Conservation (phyloP, 2,888 invertebrate genomes). For the Callinectes sapidus region DNA sequence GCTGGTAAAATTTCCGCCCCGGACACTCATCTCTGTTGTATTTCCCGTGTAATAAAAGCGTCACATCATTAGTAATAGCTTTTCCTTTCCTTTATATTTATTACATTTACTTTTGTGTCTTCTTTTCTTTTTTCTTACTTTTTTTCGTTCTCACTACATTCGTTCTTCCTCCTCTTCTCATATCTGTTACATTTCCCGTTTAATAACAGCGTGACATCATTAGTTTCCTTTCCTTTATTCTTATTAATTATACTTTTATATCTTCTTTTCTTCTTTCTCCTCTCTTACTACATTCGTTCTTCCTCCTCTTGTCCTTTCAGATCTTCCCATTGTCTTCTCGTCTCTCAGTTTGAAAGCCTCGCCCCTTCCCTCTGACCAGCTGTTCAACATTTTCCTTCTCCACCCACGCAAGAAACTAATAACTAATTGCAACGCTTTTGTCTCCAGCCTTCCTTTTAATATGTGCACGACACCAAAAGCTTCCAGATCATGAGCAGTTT, state of each 20-base stretch:
- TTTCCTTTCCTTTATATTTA: too few relatives aligned
- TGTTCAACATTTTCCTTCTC: constrained; percentile 13
- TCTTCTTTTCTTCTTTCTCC: neutral
- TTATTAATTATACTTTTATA: too few relatives aligned
- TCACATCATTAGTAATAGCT: too few relatives aligned
- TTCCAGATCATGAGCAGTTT: neutral
- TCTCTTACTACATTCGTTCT: neutral
- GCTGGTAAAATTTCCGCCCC: too few relatives aligned
- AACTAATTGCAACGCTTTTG: neutral
- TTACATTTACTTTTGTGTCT: too few relatives aligned
- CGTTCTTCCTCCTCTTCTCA: neutral
- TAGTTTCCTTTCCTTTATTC: too few relatives aligned
- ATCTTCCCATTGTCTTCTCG: neutral
- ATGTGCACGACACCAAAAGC: neutral
- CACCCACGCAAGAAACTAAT: neutral
- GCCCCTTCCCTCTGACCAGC: neutral
- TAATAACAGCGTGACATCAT: too few relatives aligned
- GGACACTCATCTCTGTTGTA: too few relatives aligned
- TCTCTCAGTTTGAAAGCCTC: neutral
- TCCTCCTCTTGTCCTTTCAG: neutral
- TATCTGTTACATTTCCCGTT: too few relatives aligned
- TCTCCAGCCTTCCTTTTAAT: neutral
- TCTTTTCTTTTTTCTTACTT: too few relatives aligned
- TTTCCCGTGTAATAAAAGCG: too few relatives aligned
- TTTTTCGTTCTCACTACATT: neutral